A percentile compares a stretch with the other conserved stretches of the same genome.
These are phyloP conservation scores for Megaceryle maxima DNA, from an alignment of 2,113 vertebrate species.

Conservation along the genomic window DNA sequence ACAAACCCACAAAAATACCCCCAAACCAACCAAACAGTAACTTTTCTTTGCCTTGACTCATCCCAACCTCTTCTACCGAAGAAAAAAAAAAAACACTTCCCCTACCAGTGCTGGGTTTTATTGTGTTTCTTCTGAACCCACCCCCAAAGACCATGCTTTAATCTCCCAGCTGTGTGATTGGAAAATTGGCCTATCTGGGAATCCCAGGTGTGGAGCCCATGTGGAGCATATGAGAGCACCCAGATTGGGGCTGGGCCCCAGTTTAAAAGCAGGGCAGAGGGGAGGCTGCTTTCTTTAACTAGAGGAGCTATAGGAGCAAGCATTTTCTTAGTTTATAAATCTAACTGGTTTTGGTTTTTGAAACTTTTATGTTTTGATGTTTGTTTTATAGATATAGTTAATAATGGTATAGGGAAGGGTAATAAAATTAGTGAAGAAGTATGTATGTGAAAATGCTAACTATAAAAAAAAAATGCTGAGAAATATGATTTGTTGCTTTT, in stretches of 20 bases:
- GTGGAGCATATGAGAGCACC: background rate
- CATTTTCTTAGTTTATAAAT: accelerated
- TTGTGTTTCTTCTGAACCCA: background rate
- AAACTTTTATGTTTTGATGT: too few species aligned
- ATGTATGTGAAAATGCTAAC: accelerated
- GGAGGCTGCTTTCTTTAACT: accelerated
- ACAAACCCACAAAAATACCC: too few species aligned
- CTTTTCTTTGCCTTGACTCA: accelerated
- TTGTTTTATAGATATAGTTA: too few species aligned
- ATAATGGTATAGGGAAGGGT: background rate
- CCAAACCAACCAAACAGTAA: background rate
- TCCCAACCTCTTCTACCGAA: accelerated
- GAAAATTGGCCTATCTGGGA: background rate
- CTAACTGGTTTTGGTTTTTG: accelerated
- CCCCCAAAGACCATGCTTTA: background rate
- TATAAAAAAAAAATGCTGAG: background rate
- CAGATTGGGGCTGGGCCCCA: too few species aligned
- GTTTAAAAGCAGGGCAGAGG: background rate
- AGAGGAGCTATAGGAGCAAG: accelerated
- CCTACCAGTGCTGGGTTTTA: background rate
- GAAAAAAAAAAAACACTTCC: background rate
- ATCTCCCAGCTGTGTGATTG: background rate
- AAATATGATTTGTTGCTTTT: background rate
- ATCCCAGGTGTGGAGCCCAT: background rate
- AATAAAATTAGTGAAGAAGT: accelerated